Evolutionary conservation across 2,888 invertebrate genomes (phyloP).

Genomic region (Andrena bucephala): DNA sequence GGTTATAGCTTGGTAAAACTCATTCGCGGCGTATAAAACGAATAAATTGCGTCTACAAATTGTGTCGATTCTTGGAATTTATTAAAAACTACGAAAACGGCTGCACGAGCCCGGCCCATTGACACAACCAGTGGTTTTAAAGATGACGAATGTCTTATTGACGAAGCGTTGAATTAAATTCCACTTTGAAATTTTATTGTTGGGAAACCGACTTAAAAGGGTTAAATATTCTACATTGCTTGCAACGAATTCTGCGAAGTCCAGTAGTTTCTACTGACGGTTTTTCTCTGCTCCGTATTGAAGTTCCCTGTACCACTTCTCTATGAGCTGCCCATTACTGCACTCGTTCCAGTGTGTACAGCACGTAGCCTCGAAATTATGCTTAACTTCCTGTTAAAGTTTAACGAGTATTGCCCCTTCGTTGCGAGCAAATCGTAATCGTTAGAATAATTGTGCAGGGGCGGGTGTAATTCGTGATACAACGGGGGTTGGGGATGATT

Average conservation of each 20-base stretch:
- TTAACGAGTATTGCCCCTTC: conserved; percentile 1
- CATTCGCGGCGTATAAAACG: neutral
- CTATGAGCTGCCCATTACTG: neutral
- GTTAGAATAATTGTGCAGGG: neutral
- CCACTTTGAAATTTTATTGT: neutral
- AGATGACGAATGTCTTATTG: neutral
- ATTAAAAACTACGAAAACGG: neutral
- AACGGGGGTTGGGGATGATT: neutral
- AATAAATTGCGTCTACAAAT: neutral
- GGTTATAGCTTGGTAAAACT: neutral
- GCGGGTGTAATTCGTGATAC: neutral
- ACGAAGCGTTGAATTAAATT: neutral
- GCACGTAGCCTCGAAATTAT: neutral
- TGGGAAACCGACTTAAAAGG: neutral
- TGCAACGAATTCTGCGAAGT: neutral
- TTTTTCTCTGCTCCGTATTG: neutral
- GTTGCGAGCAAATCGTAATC: conserved; percentile 1
- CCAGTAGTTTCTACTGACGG: neutral
- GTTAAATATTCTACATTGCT: neutral
- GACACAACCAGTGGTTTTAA: neutral
- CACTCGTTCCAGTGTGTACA: neutral
- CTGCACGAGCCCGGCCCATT: neutral
- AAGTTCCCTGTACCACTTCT: neutral
- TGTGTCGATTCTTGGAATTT: neutral
- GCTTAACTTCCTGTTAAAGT: conserved; percentile 4